Base-by-base conservation (phyloP, 2,113 vertebrate genomes). In the Paedocypris sp. region DNA sequence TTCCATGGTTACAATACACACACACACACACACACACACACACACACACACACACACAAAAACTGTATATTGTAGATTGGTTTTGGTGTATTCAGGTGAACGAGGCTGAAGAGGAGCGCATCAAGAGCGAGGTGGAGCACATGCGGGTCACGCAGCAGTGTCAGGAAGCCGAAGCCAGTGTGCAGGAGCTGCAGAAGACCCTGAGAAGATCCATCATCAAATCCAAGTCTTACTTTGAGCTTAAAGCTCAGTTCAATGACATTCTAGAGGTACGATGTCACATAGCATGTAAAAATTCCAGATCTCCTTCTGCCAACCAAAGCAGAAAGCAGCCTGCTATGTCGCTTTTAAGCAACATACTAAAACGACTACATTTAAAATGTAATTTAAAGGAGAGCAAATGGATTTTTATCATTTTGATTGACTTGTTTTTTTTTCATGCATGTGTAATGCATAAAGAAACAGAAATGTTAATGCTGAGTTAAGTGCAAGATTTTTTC, bases 211-310 rank as follows among this genome's bases (percentile, higher is more conserved):
- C 83, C 77, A 94, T 97, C 11, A 38, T 92, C 18, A 95, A 94
- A 76, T 95, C 91, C 70, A 91, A 90, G 18, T 90, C 92, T 10
- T 97, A 97, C 73, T 97, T 97, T 5, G 90, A 95, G 76, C 86
- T 95, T 23, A 95, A 97, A 73, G 87, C 87, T 20, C 92, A 95
- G 79, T 90, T 95, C 77, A 94, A 92, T 78, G 82, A 89, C 64
- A 88, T 91, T 13, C 79, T 94, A 22, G 93, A 94, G 91, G 93
- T 93, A 76, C 64, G 67, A 54, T 18, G 5, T n/a, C n/a, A n/a
- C n/a, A n/a, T n/a, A n/a, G n/a, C n/a, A n/a, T n/a, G n/a, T n/a
- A n/a, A n/a, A n/a, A n/a, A n/a, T n/a, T n/a, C n/a, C n/a, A 3
- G 15, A 20, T 57, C 7, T 42, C 4, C 11, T 29, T 43, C n/a